Percentiles rank a stretch among this genome's conserved stretches.
Evolutionary conservation across 1,140 invertebrate genomes (phyloP).

Genomic region (Gyrodactylus salaris): DNA sequence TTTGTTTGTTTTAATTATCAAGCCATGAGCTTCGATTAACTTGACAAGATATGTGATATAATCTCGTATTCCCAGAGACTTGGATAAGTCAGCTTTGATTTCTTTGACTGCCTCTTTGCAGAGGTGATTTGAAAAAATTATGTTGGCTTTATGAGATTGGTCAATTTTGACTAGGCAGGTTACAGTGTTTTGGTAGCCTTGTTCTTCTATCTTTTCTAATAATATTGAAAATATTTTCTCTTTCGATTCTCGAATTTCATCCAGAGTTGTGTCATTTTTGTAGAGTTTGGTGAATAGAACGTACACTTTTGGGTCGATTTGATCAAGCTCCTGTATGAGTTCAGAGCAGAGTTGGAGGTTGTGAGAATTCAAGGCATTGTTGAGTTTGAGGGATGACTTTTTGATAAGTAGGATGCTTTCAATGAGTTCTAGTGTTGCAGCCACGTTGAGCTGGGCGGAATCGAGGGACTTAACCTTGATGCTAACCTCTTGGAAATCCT

Average conservation of each 20-base stretch:
- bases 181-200: not conserved
- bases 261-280: not conserved
- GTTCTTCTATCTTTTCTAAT: not conserved
- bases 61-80: too few species aligned
- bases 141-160: not conserved
- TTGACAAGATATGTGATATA: not conserved
- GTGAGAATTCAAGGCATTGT: not conserved
- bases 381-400: not conserved
- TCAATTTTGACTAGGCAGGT: not conserved
- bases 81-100: not conserved
- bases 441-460: not conserved
- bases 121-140: not conserved
- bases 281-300: not conserved
- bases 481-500: not conserved
- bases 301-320: not conserved
- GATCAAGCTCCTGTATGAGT: not conserved
- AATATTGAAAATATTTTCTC: too few species aligned
- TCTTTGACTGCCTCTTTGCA: not conserved
- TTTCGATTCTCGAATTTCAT: too few species aligned
- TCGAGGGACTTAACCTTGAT: not conserved
- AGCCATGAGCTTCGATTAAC: not conserved
- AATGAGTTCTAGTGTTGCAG: not conserved
- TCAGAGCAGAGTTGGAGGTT: not conserved
- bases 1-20: not conserved
- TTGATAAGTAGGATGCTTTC: not conserved